Base-by-base conservation (phyloP, 1,140 invertebrate species). In the Radopholus similis region DNA sequence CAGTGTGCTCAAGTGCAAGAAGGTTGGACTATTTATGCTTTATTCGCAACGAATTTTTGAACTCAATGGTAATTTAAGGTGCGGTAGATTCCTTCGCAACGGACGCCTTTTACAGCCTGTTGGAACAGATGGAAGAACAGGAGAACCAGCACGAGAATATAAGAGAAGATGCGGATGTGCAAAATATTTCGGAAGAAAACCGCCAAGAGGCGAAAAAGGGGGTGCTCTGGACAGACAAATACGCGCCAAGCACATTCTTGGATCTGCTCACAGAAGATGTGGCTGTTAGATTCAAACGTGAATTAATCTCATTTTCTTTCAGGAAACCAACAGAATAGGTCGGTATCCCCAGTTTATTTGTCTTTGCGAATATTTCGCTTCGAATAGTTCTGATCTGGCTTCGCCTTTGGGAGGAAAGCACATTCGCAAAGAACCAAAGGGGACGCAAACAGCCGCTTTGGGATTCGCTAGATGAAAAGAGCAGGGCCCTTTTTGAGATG, bases 221-320 rank as follows among this genome's bases (percentile, higher is more conserved):
- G 8, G 32, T 18, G 6, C 64, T 66, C 38, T 66, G 64, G 64
- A 49, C 49, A 26, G 64, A 66, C 26, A 66, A 66, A 28, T 66
- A 66, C 44, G 64, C 64, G 32, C 64, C 64, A 6, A 34, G 42
- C 30, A 66, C 37, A 18, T 66, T 66, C 30, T 37, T 66, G 64
- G 64, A 66, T 59, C 30, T 66, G 26, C 32, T 66, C 21, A 56
- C 64, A 34, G 64, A 66, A 32, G 64, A 66, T 66, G 64, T 66
- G 40, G 0, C 3, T 13, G 9, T 42, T 44, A 28, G 34, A 42
- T 21, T 38, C 0, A 57, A 0, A 11, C 1, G 9, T 35, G n/a
- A 44, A 44, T 58, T 44, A 13, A 5, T 42, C 40, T 2, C 23
- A 37, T 40, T 53, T 26, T 53, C 42, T 56, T 56, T 56, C 8